Base-by-base conservation (phyloP, 2,113 vertebrate genomes). In the Rallus limicola region DNA sequence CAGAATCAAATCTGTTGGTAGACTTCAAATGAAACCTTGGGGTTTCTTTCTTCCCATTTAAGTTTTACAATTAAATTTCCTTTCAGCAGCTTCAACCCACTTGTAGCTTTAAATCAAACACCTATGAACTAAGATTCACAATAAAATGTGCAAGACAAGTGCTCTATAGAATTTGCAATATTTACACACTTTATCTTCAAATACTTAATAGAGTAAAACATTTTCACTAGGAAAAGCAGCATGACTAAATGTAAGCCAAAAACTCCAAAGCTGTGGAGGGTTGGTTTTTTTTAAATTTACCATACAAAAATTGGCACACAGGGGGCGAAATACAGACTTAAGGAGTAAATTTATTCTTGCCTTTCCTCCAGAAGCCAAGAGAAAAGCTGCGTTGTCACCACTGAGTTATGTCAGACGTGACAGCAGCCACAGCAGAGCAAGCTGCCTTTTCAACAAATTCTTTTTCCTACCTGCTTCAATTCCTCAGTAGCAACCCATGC, bases 201-300 rank as follows among this genome's bases (percentile, higher is more conserved):
- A 71, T n/a, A 55, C 29, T 85, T 50, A 36, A 53, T 13, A 79
- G 0, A 19, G 8, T 16, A 55, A n/a, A 63, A 67, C 11, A 7
- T 23, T 64, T 63, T n/a, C 20, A 14, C 17, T 46, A 79, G 84
- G 26, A 69, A 94, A 60, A 59, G 38, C 21, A 48, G 31, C 11
- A 65, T 29, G 34, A 72, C 25, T 36, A 72, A 67, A 67, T 9
- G 7, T 24, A 87, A 90, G 10, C 6, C 26, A 72, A n/a, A 74
- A 58, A 2, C 5, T 1, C 14, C 7, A 1, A 68, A 70, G 10
- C 36, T 7, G 4, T 10, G 5, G 15, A 6, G 3, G 19, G 19
- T 23, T 48, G 15, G 8, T 2, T 5, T 82, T 81, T 85, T 33
- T 58, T 16, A 74, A 58, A 23, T 21, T 55, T 36, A 38, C 48